Base-by-base conservation (phyloP, 2,888 invertebrate species). In the Calliphora vomitoria region DNA sequence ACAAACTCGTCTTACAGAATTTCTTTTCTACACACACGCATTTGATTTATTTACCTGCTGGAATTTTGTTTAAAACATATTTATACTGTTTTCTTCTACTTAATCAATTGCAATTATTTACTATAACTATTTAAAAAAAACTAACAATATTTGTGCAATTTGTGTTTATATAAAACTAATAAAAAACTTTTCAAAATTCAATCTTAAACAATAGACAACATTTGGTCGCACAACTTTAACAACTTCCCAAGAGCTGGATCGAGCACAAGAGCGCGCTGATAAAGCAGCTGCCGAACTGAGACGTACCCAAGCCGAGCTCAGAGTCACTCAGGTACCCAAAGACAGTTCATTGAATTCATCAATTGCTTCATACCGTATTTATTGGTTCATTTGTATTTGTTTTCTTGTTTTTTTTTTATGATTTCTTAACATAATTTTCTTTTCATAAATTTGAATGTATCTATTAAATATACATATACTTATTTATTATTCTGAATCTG, bases 241-340 rank as follows among this genome's bases (percentile, higher is more conserved):
- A 84, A 97, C 97, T 75, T 96, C 97, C 15, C 97, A 97, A 93
- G 98, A 98, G 92, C 94, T 97, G 89, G 97, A 97, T 90, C 95
- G 97, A 90, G 96, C 96, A 85, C 97, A 97, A 94, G 97, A 98
- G 92, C 96, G 97, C 83, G 97, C 97, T 72, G 98, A 98, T 93
- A 98, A 98, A 94, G 95, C 96, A 8, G 95, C 97, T 20, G 96
- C 97, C 60, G 98, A 98, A 89, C 94, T 98, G 90, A 95, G 98
- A 91, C 95, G 98, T 89, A 97, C 97, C 78, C 97, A 97, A 92
- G 98, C 98, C 10, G 98, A 98, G 93, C 94, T 98, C 83, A 95
- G 98, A 92, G 98, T 98, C 64, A 98, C 98, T 81, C 98, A 98
- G 93, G 97, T 94, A 92, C 78, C 89, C 89, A 82, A 69, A 79